phyloP scores from a whole-genome alignment of 2,113 vertebrate species.

The Albula goreensis region DNA sequence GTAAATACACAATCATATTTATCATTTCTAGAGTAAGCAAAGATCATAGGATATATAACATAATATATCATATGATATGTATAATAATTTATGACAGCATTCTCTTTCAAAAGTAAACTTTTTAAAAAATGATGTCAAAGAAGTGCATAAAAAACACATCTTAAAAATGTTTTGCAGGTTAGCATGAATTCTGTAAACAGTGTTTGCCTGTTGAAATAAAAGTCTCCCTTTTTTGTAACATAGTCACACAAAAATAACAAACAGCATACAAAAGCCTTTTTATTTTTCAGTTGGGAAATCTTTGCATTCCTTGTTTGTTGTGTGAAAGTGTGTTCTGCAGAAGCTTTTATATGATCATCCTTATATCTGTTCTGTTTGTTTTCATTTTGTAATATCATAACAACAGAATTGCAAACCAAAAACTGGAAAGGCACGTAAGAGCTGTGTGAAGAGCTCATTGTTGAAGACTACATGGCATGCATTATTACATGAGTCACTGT shows the following conservation, averaged over 20 bases:
- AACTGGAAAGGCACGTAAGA: background rate
- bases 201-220: constrained; percentile 39
- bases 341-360: background rate
- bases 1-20: constrained; percentile 44
- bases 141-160: background rate
- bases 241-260: constrained; percentile 31
- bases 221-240: constrained; percentile 31
- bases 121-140: constrained; percentile 45
- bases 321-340: constrained; percentile 41
- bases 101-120: constrained; percentile 42
- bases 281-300: constrained; percentile 35
- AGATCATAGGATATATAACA: background rate
- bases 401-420: constrained; percentile 28
- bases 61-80: background rate
- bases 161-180: constrained; percentile 32
- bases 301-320: constrained; percentile 56
- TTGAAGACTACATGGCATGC: background rate
- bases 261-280: constrained; percentile 10
- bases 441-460: background rate
- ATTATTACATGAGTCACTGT: background rate
- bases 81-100: background rate
- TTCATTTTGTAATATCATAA: constrained; percentile 9
- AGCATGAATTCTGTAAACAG: constrained; percentile 46
- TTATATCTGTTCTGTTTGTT: background rate
- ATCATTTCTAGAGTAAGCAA: background rate